Percentiles rank a stretch among this genome's conserved stretches.
These are phyloP conservation scores for Bombus picipes DNA, from an alignment of 1,140 invertebrate species.

Conservation along the genomic window DNA sequence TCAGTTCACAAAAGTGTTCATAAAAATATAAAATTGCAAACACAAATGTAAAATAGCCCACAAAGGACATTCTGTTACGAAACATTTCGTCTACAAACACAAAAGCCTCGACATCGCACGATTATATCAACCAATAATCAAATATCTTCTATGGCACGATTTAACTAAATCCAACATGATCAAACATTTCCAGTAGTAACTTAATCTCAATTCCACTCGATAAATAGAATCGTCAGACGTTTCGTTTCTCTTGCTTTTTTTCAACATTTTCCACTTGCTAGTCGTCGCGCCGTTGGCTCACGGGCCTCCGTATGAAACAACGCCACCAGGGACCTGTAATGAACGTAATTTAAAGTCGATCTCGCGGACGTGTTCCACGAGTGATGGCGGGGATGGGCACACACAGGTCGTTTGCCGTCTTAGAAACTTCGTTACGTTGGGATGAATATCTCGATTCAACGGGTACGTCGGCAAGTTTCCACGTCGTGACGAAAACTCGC, in stretches of 20 bases:
- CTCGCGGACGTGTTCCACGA: conserved; percentile 22
- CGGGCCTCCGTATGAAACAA: not conserved
- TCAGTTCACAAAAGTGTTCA: too few relatives aligned
- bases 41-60: too few relatives aligned
- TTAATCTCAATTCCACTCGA: not conserved
- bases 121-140: not conserved
- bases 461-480: conserved; percentile 17
- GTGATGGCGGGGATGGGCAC: not conserved
- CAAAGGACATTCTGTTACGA: not conserved
- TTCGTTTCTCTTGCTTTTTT: not conserved
- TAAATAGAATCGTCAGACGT: not conserved
- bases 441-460: conserved; percentile 41
- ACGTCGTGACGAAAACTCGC: conserved; percentile 35
- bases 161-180: not conserved
- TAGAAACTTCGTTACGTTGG: conserved; percentile 50
- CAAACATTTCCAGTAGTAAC: not conserved
- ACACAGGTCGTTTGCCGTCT: conserved; percentile 34
- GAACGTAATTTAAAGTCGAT: conserved; percentile 51
- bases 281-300: not conserved
- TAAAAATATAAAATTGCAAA: too few relatives aligned
- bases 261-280: not conserved
- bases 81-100: not conserved
- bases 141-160: not conserved
- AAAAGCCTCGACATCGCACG: not conserved
- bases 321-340: conserved; percentile 14